These are phyloP conservation scores for Microdon myrmicae DNA, from an alignment of 2,888 invertebrate genomes.

Conservation along the genomic window DNA sequence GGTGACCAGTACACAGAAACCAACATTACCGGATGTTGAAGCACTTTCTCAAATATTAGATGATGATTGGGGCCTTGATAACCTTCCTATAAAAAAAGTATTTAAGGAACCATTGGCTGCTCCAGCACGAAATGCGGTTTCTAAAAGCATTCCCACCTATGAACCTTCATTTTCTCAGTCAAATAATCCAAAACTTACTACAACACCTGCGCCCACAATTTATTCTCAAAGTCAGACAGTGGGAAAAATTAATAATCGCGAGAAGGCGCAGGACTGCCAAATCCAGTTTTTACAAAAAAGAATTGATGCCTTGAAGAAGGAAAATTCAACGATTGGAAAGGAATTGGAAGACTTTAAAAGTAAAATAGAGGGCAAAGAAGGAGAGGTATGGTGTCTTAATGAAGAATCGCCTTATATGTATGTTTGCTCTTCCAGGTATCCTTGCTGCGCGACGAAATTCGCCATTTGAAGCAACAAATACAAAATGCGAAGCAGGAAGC, in stretches of 20 bases:
- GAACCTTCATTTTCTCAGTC: conserved; percentile 5
- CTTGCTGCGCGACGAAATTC: conserved; percentile 61
- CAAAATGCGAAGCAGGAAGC: conserved; percentile 61
- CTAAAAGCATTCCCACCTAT: conserved; percentile 1
- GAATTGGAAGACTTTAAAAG: conserved; percentile 58
- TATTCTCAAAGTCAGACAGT: conserved; percentile 6
- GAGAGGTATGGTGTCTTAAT: conserved; percentile 56
- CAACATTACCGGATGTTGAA: conserved; percentile 40
- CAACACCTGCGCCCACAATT: not conserved
- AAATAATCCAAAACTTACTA: not conserved
- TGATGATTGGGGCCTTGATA: conserved; percentile 53
- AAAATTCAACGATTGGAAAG: conserved; percentile 58
- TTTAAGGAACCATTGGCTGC: conserved; percentile 24
- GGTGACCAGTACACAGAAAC: conserved; percentile 60
- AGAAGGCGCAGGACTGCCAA: conserved; percentile 54
- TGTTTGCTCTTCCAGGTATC: conserved; percentile 50
- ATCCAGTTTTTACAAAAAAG: conserved; percentile 62
- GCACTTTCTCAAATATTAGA: conserved; percentile 56
- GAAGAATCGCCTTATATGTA: not conserved
- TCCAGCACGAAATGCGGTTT: not conserved
- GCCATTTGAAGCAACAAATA: conserved; percentile 61
- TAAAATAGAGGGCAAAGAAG: conserved; percentile 58
- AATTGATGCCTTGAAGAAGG: conserved; percentile 60
- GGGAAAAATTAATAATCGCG: conserved; percentile 21
- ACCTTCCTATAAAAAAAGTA: conserved; percentile 11